These are phyloP conservation scores for Ichneumoninae sp. DNA, from an alignment of 2,888 invertebrate genomes.

Conservation along the genomic window DNA sequence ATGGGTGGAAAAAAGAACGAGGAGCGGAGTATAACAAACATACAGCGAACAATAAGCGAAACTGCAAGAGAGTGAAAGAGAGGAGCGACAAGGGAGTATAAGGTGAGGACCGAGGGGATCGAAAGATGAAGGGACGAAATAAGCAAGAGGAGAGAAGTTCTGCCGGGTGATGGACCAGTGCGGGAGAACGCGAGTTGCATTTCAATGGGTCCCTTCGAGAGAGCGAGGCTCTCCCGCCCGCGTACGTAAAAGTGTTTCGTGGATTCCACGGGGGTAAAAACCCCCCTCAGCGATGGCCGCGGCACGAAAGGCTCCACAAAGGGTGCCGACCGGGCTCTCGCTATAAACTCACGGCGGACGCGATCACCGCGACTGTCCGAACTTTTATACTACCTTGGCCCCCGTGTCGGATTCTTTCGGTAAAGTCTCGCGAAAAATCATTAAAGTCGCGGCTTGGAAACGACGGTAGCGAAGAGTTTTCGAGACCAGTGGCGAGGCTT, in stretches of 20 bases:
- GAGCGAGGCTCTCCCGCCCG: conserved; percentile 71
- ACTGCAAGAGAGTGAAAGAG: conserved; percentile 51
- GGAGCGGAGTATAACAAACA: conserved; percentile 21
- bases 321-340: conserved; percentile 73
- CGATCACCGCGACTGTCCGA: conserved; percentile 23
- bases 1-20: conserved; percentile 45
- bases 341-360: conserved; percentile 2
- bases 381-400: conserved; percentile 5
- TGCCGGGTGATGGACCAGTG: conserved; percentile 75
- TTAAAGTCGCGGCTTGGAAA: not conserved
- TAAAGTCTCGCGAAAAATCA: conserved; percentile 2
- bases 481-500: not conserved
- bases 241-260: conserved; percentile 81
- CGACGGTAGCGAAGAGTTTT: not conserved
- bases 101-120: conserved; percentile 50
- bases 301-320: conserved; percentile 76
- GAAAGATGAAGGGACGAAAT: conserved; percentile 56
- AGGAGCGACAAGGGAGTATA: conserved; percentile 45
- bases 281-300: conserved; percentile 76
- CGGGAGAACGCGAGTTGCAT: conserved; percentile 80
- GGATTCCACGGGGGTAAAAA: conserved; percentile 82
- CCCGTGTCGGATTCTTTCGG: conserved; percentile 15
- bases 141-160: conserved; percentile 55
- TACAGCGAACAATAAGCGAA: conserved; percentile 29
- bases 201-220: conserved; percentile 75